Evolutionary conservation across 2,113 vertebrate genomes (phyloP), one percentile per base, ranked within the genome.

Genomic region (Pyrgilauda ruficollis): DNA sequence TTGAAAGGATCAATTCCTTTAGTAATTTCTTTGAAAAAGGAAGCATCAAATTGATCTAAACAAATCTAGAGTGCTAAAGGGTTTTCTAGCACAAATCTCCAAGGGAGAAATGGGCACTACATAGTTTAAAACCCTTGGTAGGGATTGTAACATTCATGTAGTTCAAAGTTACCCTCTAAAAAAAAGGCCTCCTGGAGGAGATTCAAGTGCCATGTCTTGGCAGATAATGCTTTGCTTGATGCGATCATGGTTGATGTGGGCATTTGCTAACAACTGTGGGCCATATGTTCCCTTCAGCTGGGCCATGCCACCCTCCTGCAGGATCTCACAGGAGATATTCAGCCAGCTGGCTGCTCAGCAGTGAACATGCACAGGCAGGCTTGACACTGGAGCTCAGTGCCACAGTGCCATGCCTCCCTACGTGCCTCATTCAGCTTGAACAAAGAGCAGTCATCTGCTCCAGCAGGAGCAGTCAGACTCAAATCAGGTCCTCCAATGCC

Each of bases 281-380:
- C 93, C 93, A 92, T 97, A 96, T 95, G 96, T 87, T 96, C 64
- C 52, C 39, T 75, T 95, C 95, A 90, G 43, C 89, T 95, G 83
- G 50, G 64, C 30, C 44, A 49, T 86, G 68, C 33, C 6, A 2
- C 87, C 39, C 31, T 96, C 37, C 80, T 78, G 86, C 80, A 89
- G 61, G 56, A 81, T 84, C 72, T 93, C 83, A 61, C 39, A 87
- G 64, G 64, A 92, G 80, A 31, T 75, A 63, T 7, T 70, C 91
- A 78, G 91, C 89, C 95, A 97, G 93, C 76, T 94, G 91, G 94
- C 95, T 87, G 76, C 86, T 89, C 39, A 0, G 56, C 61, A 67
- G 80, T 67, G 83, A 89, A 37, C 37, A 7, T 4, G 43, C 76
- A 83, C n/a, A 70, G 44, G 50, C 68, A 63, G 52, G 27, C 52